phyloP scores from a whole-genome alignment of 2,113 vertebrate species.

The Naja naja region DNA sequence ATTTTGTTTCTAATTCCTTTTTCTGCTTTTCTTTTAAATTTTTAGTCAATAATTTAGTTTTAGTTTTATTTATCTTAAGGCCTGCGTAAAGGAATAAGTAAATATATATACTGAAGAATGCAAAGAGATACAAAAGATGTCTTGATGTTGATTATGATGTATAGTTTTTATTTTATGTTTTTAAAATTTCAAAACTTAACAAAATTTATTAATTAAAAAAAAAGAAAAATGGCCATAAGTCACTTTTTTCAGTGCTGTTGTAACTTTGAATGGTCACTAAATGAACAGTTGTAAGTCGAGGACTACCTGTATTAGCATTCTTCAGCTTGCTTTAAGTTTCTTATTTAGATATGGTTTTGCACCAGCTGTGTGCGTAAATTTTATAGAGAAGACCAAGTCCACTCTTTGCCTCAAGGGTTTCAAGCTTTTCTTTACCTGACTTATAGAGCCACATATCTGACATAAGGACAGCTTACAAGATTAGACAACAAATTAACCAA shows the following conservation, averaged over 20 bases:
- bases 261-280: background rate
- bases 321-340: background rate
- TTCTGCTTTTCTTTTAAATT: too few relatives aligned
- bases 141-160: too few relatives aligned
- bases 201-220: too few relatives aligned
- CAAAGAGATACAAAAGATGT: too few relatives aligned
- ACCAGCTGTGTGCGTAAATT: background rate
- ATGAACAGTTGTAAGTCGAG: background rate
- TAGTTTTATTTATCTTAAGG: too few relatives aligned
- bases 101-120: too few relatives aligned
- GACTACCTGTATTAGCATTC: background rate
- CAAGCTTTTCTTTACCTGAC: background rate
- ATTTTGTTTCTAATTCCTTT: too few relatives aligned
- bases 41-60: too few relatives aligned
- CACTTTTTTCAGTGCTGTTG: too few relatives aligned
- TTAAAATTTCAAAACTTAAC: too few relatives aligned
- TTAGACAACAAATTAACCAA: background rate
- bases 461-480: background rate
- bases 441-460: background rate
- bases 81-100: too few relatives aligned
- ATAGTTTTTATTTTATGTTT: too few relatives aligned
- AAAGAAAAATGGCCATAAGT: background rate
- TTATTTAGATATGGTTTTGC: background rate
- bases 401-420: background rate
- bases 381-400: background rate